A percentile compares a stretch with the other conserved stretches of the same genome.
Evolutionary conservation across 2,888 invertebrate genomes (phyloP).

Genomic region (Pyrrhosoma nymphula): DNA sequence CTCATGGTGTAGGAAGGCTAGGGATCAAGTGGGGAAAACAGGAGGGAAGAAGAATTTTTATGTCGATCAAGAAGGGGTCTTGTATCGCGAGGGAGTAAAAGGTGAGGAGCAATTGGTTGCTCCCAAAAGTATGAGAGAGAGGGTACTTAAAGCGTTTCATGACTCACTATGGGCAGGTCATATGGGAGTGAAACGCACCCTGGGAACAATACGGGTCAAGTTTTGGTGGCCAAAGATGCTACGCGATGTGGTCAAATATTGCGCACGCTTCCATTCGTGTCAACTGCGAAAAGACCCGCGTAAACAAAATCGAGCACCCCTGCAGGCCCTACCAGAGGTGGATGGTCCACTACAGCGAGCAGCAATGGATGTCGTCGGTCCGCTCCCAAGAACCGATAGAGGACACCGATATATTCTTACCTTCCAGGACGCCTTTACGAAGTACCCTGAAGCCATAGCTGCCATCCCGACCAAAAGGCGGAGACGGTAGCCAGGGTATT

Average conservation of each 20-base stretch:
- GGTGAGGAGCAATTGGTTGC: too few species aligned
- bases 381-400: background rate
- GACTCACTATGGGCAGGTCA: background rate
- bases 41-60: background rate
- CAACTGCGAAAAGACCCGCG: background rate
- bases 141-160: background rate
- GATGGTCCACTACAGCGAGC: background rate
- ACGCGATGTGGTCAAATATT: background rate
- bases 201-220: background rate
- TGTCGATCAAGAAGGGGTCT: too few species aligned
- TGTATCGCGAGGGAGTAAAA: too few species aligned
- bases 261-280: background rate
- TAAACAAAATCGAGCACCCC: background rate
- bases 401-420: conserved; percentile 72
- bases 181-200: background rate
- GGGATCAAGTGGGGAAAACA: background rate
- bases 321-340: background rate
- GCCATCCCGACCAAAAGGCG: conserved; percentile 71
- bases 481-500: conserved; percentile 71
- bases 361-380: background rate
- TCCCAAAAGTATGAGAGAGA: too few species aligned
- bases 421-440: conserved; percentile 71
- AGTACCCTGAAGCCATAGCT: conserved; percentile 72
- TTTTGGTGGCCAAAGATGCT: background rate
- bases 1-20: background rate